phyloP scores from a whole-genome alignment of 2,113 vertebrate genomes.

The Argyrosomus japonicus region DNA sequence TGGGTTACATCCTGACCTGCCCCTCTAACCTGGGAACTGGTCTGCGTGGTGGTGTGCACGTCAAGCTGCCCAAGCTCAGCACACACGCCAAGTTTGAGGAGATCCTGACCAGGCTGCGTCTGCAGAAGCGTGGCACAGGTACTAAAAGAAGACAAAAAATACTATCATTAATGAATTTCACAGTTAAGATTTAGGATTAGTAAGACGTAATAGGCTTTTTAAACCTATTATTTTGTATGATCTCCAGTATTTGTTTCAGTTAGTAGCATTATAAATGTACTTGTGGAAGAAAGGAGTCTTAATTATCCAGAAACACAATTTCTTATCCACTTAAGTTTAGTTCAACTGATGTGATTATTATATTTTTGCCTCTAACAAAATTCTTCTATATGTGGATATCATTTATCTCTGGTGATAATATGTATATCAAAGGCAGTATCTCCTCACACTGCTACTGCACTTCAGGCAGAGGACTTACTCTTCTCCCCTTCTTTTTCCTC shows the following conservation, averaged over 20 bases:
- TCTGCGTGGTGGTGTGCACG: constrained; percentile 93
- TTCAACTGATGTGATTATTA: no score
- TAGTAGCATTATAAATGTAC: no score
- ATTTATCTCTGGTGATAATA: background rate
- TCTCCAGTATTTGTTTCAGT: background rate
- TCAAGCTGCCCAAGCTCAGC: constrained; percentile 92
- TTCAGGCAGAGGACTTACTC: background rate
- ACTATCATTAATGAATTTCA: no score
- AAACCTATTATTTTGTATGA: background rate
- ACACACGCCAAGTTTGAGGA: constrained; percentile 95
- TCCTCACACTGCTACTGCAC: background rate
- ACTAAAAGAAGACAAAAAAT: background rate
- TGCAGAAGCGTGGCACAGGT: constrained; percentile 99
- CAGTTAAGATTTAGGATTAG: background rate
- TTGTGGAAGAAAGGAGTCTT: no score
- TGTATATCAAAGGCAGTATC: background rate
- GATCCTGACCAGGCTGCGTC: constrained; percentile 91
- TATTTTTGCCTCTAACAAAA: no score
- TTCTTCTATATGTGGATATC: background rate
- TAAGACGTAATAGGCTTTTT: background rate
- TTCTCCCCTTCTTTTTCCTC: background rate
- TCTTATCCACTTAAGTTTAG: no score
- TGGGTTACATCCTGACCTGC: constrained; percentile 95
- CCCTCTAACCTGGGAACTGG: constrained; percentile 96
- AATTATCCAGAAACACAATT: no score